Conservation (phyloP, 2,113 vertebrate species). For the Narcine bancroftii region DNA sequence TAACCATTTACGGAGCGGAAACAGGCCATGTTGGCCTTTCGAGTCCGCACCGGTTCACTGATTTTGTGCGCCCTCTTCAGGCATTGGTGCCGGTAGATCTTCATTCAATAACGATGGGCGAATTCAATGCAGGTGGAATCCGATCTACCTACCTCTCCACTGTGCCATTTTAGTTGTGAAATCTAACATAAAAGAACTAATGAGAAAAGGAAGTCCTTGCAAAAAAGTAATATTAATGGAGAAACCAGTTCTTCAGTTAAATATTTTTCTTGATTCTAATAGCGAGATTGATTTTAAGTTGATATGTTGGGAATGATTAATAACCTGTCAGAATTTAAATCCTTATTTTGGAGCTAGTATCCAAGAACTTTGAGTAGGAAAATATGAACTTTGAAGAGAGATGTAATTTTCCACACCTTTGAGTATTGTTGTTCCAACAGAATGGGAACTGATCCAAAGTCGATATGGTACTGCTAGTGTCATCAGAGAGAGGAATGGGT, state of each 20-base stretch:
- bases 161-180: neutral
- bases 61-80: no score
- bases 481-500: neutral
- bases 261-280: neutral
- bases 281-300: neutral
- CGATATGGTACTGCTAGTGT: neutral
- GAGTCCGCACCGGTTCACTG: no score
- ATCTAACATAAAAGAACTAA: neutral
- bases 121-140: no score
- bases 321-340: neutral
- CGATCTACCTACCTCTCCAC: neutral
- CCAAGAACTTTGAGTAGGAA: neutral
- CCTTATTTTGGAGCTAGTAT: neutral
- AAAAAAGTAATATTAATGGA: neutral
- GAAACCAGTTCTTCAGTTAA: neutral
- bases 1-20: no score
- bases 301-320: neutral
- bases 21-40: no score
- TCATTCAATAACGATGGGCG: no score
- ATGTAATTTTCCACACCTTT: neutral
- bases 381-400: neutral
- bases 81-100: no score
- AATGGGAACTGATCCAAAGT: neutral
- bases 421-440: neutral
- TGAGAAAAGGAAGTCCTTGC: neutral